These are phyloP conservation scores for Caenorhabditis imperialis DNA, from an alignment of 2,888 invertebrate species.

Conservation along the genomic window DNA sequence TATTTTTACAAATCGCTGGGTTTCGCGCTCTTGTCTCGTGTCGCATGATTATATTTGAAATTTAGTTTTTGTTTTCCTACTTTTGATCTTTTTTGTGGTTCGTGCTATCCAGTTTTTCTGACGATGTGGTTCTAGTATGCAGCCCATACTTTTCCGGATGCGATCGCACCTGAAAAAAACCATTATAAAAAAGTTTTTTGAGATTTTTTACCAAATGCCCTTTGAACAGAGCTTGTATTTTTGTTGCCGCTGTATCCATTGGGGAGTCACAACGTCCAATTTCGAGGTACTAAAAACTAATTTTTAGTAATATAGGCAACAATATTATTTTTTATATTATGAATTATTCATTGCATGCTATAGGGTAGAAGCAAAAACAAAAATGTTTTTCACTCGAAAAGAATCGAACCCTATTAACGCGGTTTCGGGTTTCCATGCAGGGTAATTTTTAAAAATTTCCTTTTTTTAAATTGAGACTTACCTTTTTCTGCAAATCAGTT, in stretches of 20 bases:
- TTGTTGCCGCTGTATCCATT: conserved; percentile 83
- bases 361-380: not conserved
- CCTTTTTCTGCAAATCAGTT: conserved; percentile 78
- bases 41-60: no score
- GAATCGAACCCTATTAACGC: not conserved
- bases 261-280: conserved; percentile 36
- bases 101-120: conserved; percentile 66
- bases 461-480: conserved; percentile 39
- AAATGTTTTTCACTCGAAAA: no score
- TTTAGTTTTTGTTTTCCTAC: no score
- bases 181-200: not conserved
- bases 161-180: conserved; percentile 79
- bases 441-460: no score
- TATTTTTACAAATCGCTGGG: no score
- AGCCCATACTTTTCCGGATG: conserved; percentile 86
- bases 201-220: conserved; percentile 88
- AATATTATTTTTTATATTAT: not conserved
- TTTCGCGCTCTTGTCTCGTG: no score
- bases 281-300: conserved; percentile 21
- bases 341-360: not conserved
- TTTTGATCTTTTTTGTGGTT: conserved; percentile 76
- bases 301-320: not conserved
- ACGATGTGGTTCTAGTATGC: conserved; percentile 69
- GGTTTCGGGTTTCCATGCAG: not conserved
- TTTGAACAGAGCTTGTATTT: conserved; percentile 92